phyloP scores from a whole-genome alignment of 2,888 invertebrate genomes.

The Ophion costatus region DNA sequence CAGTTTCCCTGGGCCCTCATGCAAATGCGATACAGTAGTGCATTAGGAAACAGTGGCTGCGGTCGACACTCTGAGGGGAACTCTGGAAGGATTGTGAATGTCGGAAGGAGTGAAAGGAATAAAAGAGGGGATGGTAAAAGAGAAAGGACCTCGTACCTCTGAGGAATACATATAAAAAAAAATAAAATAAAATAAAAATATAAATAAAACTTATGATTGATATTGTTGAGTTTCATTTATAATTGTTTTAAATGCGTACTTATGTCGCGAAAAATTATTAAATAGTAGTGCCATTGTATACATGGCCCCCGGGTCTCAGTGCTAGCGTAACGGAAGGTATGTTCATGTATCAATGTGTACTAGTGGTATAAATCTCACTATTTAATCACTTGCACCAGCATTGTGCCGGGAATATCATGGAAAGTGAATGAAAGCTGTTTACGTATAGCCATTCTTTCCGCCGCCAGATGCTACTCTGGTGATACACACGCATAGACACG shows the following conservation, averaged over 20 bases:
- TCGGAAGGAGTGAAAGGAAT: no score
- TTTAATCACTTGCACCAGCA: constrained; percentile 1
- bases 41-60: no score
- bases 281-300: not conserved
- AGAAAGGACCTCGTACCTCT: no score
- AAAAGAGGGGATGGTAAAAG: no score
- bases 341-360: not conserved
- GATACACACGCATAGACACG: not conserved
- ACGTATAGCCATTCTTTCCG: constrained; percentile 50
- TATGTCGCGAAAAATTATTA: not conserved
- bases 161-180: no score
- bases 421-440: constrained; percentile 47
- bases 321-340: constrained; percentile 1
- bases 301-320: not conserved
- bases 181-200: no score
- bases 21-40: no score
- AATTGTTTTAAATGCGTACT: not conserved
- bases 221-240: not conserved
- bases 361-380: constrained; percentile 1
- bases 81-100: no score
- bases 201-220: not conserved
- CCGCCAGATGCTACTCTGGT: constrained; percentile 59
- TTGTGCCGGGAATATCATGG: constrained; percentile 31
- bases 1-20: no score
- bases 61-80: no score